Base-by-base conservation (phyloP, 2,888 invertebrate genomes). In the Lasioglossum marginatum region DNA sequence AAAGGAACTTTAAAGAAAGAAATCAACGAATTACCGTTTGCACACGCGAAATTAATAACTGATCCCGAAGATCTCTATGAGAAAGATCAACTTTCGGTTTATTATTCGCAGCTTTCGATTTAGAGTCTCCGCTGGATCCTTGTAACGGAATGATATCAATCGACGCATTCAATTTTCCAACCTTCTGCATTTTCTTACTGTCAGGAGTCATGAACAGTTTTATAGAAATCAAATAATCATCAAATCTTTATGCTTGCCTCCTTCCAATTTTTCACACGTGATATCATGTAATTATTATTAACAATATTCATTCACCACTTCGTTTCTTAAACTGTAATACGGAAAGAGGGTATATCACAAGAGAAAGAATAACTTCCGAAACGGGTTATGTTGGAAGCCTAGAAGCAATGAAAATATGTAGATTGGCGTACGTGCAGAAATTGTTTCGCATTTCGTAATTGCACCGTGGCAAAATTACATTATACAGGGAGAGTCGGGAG, bases 1-100 rank as follows among this genome's bases (percentile, higher is more conserved):
- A 27, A 71, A 27, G 71, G 34, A n/a, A 79, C 43, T 45, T 2
- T 48, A 77, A 37, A 74, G 12, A 37, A 75, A 16, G 6, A 76
- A 75, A 75, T 48, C 14, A 57, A 19, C 34, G 31, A 52, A 88
- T 93, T 94, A 96, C 96, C 95, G 95, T 95, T 92, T 96, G 96
- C 40, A 96, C 96, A 52, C 96, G 94, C n/a, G 95, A 95, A 79
- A 96, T 95, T 74, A 96, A 94, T 71, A 95, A 93, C 10, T 96
- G 95, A 92, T 96, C 96, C 5, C 93, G 92, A 5, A 93, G 88
- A 63, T 90, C 79, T 79, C 83, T 86, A 48, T 87, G 82, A 60
- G 85, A 74, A 12, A 77, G 34, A 40, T 90, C 89, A 68, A 68
- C 75, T 84, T 87, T 86, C 6, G 87, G 86, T 87, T 88, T 92